These are phyloP conservation scores for Xenopus petersii DNA, from an alignment of 2,797 vertebrate species.

Conservation along the genomic window DNA sequence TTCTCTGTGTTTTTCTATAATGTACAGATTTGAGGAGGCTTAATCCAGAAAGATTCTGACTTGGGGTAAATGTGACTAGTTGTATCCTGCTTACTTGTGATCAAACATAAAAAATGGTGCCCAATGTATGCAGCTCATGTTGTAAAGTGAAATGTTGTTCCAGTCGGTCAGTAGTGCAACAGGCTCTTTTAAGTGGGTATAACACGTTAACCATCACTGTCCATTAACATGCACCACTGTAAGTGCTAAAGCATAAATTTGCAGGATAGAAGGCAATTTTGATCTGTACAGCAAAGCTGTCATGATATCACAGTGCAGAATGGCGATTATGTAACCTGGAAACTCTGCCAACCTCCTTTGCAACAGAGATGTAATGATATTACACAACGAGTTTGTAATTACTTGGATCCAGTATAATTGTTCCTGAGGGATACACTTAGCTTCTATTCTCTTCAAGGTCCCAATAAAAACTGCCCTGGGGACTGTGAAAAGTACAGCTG, in stretches of 20 bases:
- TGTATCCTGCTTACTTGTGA: no score
- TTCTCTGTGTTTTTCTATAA: no score
- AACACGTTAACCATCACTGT: no score
- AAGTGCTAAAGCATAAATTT: not conserved
- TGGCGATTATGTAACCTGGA: conserved; percentile 24
- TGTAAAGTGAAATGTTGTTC: no score
- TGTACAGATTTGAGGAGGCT: no score
- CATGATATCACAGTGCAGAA: conserved; percentile 9
- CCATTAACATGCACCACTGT: not conserved
- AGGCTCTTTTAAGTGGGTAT: no score
- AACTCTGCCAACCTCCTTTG: conserved; percentile 19
- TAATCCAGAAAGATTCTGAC: no score
- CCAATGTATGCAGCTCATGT: no score
- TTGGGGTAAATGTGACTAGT: no score
- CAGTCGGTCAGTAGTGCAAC: no score
- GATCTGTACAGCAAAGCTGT: conserved; percentile 9
- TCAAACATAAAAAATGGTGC: no score
- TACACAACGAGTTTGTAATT: conserved; percentile 26
- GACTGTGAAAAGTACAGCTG: conserved; percentile 3
- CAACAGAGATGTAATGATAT: conserved; percentile 19
- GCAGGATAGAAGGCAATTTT: not conserved
- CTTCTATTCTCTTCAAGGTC: conserved; percentile 20
- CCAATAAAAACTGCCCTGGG: conserved; percentile 9
- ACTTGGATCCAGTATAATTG: conserved; percentile 27
- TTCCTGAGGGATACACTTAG: conserved; percentile 19